These are phyloP conservation scores for Conus ventricosus DNA, from an alignment of 1,140 invertebrate species.

Conservation along the genomic window DNA sequence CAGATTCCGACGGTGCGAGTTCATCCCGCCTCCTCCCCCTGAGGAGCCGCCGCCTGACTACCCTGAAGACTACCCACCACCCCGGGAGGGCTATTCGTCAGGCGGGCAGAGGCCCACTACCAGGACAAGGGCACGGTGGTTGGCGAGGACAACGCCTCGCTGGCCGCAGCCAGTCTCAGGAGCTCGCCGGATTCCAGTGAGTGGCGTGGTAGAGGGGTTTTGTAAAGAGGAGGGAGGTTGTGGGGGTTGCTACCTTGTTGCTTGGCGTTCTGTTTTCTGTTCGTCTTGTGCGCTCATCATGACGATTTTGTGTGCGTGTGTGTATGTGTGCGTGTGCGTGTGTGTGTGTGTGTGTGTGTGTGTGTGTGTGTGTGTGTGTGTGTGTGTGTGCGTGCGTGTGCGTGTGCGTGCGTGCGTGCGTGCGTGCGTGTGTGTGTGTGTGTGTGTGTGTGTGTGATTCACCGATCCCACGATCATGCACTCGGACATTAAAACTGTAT, in stretches of 20 bases:
- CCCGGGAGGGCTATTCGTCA: conserved; percentile 48
- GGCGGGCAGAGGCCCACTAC: background rate
- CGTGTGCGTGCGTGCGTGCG: background rate
- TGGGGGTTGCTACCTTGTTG: no score
- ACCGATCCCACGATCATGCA: no score
- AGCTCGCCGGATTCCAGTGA: conserved; percentile 59
- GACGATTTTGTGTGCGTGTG: no score
- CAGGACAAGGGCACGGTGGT: conserved; percentile 46
- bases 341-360: no score
- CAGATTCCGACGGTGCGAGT: conserved; percentile 53
- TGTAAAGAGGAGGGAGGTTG: background rate
- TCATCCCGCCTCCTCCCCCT: conserved; percentile 66
- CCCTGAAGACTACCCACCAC: conserved; percentile 46
- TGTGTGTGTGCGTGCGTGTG: no score
- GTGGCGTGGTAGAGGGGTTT: conserved; percentile 44
- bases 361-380: no score
- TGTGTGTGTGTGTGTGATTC: no score
- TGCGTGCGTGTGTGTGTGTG: no score
- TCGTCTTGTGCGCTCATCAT: no score
- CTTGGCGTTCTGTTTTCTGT: no score
- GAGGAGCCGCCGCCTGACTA: conserved; percentile 62
- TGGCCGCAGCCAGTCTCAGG: conserved; percentile 57
- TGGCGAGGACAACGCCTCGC: conserved; percentile 57
- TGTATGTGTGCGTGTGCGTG: no score
- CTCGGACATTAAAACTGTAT: no score